phyloP scores from a whole-genome alignment of 53 echinoderm and acorn worm species.

The Holothuria leucospilota region DNA sequence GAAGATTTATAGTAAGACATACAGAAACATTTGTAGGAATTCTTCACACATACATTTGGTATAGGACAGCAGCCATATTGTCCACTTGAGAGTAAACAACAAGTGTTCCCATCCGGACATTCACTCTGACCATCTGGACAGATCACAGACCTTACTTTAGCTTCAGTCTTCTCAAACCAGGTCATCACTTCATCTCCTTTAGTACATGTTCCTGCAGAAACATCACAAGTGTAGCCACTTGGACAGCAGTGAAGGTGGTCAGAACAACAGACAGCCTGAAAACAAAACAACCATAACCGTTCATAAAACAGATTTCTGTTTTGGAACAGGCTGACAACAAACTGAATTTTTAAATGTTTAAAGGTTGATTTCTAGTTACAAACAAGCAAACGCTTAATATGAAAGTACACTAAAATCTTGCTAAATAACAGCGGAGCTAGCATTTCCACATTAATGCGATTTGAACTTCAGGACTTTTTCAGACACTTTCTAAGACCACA shows the following conservation, averaged over 20 bases:
- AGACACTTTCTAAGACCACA: no score
- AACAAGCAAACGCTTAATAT: no score
- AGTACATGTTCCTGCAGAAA: slow-evolving; percentile 18
- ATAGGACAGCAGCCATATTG: slow-evolving; percentile 71
- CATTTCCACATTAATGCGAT: no score
- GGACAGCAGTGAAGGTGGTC: slow-evolving; percentile 84
- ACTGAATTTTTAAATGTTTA: no score
- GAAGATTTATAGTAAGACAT: no score
- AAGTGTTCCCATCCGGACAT: slow-evolving; percentile 73
- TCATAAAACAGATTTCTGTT: no score
- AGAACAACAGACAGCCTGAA: slow-evolving; percentile 83
- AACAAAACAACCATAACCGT: not conserved
- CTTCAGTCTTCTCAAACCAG: slow-evolving; percentile 52
- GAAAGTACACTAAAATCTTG: no score
- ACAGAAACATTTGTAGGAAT: no score
- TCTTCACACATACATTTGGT: slow-evolving; percentile 39
- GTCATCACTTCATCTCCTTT: slow-evolving; percentile 34
- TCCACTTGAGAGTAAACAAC: slow-evolving; percentile 49
- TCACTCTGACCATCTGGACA: slow-evolving; percentile 59
- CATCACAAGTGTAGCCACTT: slow-evolving; percentile 57
- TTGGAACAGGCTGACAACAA: no score
- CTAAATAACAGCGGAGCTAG: no score
- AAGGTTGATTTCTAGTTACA: no score
- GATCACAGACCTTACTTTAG: slow-evolving; percentile 33
- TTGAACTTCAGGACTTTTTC: no score